phyloP scores from a whole-genome alignment of 1,140 invertebrate species.

The Drosophila quadrilineata region DNA sequence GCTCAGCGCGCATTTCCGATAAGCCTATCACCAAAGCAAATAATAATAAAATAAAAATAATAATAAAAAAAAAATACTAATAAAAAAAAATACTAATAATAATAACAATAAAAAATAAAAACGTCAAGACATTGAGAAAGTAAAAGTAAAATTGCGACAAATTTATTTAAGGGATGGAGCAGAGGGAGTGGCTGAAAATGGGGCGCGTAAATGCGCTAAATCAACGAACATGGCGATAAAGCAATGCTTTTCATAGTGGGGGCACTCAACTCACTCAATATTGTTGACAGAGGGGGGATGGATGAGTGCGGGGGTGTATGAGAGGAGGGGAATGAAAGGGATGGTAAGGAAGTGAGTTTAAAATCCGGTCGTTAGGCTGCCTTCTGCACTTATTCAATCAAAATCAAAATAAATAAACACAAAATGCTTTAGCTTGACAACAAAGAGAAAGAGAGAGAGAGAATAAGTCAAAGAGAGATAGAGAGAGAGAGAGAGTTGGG shows the following conservation, averaged over 20 bases:
- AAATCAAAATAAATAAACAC: conserved; percentile 65
- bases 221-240: conserved; percentile 18
- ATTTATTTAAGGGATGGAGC: conserved; percentile 39
- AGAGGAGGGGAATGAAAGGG: background rate
- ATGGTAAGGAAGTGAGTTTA: background rate
- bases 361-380: conserved; percentile 35
- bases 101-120: conserved; percentile 6
- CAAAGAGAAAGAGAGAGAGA: background rate
- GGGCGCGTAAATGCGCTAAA: conserved; percentile 63
- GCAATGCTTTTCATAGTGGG: too few relatives aligned
- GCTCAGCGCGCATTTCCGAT: conserved; percentile 11
- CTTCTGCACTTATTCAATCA: conserved; percentile 70
- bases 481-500: background rate
- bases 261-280: too few relatives aligned
- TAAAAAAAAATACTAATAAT: conserved; percentile 9
- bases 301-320: background rate
- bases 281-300: too few relatives aligned
- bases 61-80: conserved; percentile 9
- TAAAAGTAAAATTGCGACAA: conserved; percentile 30
- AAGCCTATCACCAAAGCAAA: background rate
- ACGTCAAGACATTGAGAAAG: background rate
- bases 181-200: too few relatives aligned
- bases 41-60: too few relatives aligned
- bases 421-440: conserved; percentile 32
- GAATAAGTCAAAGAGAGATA: background rate